Percentiles rank a stretch among this genome's conserved stretches.
These are phyloP conservation scores for Sorex fumeus DNA, from an alignment of 2,113 vertebrate species.

Conservation along the genomic window DNA sequence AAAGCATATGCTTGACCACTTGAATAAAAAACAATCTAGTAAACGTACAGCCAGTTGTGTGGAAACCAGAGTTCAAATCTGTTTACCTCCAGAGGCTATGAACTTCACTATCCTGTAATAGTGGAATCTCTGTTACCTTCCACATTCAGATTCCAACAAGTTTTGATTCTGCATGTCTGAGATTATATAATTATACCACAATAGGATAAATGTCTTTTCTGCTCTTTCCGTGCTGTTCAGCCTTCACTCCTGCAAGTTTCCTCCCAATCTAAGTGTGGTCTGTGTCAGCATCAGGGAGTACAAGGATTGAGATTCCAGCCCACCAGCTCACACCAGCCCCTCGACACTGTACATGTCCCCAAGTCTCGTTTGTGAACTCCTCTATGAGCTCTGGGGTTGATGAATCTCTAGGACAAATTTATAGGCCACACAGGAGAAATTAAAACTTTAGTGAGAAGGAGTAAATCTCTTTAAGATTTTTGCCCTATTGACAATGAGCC, in stretches of 20 bases:
- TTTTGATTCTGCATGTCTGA: neutral
- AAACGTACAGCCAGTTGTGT: neutral
- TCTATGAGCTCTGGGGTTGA: neutral
- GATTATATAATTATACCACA: neutral
- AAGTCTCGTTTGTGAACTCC: rapidly evolving
- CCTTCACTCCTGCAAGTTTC: neutral
- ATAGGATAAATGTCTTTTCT: neutral
- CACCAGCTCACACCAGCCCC: neutral
- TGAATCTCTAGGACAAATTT: neutral
- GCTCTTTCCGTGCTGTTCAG: neutral
- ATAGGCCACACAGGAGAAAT: neutral
- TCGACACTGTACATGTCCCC: rapidly evolving
- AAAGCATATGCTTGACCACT: too few relatives aligned
- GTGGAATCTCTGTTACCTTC: neutral
- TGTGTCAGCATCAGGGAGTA: constrained; percentile 17
- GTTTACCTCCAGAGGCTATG: neutral
- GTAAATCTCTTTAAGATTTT: neutral
- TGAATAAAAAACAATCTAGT: too few relatives aligned
- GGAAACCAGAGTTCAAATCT: neutral
- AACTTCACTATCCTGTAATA: neutral
- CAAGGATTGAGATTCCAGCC: neutral
- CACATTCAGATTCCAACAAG: neutral
- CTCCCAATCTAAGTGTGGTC: neutral
- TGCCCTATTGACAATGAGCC: neutral
- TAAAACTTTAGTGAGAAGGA: neutral